Percentiles rank a stretch among this genome's conserved stretches.
These are phyloP conservation scores for Hemibagrus wyckioides DNA, from an alignment of 2,113 vertebrate species.

Conservation along the genomic window DNA sequence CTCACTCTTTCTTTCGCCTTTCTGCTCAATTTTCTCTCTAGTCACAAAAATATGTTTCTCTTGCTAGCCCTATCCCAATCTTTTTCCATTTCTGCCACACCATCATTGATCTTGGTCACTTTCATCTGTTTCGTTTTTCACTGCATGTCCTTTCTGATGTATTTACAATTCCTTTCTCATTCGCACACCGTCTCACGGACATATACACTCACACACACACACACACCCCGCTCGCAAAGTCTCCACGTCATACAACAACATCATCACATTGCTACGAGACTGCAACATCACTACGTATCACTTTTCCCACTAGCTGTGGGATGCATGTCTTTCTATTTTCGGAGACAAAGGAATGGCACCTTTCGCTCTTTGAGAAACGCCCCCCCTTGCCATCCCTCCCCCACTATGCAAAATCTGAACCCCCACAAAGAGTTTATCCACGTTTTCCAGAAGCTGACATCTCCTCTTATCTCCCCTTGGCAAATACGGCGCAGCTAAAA, in stretches of 20 bases:
- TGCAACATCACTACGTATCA: slow-evolving; percentile 27
- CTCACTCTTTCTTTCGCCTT: slow-evolving; percentile 42
- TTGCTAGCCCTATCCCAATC: slow-evolving; percentile 28
- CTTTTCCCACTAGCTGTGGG: slow-evolving; percentile 30
- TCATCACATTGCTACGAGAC: slow-evolving; percentile 10
- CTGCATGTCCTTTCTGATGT: slow-evolving; percentile 10
- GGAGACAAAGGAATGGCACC: slow-evolving; percentile 48
- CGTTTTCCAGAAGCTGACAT: slow-evolving; percentile 53
- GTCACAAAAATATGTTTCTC: slow-evolving; percentile 28
- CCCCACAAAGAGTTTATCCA: slow-evolving; percentile 55
- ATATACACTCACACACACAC: background rate
- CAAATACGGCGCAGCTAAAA: slow-evolving; percentile 54
- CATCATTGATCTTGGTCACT: slow-evolving; percentile 16
- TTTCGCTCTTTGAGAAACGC: slow-evolving; percentile 31
- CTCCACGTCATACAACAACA: slow-evolving; percentile 10
- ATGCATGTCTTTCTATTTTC: slow-evolving; percentile 38
- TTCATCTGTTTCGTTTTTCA: slow-evolving; percentile 10
- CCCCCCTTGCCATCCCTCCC: slow-evolving; percentile 36
- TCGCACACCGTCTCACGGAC: slow-evolving; percentile 2
- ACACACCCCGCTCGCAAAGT: background rate
- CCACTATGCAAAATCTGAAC: slow-evolving; percentile 49
- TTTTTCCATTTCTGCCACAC: slow-evolving; percentile 36
- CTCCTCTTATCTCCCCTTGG: slow-evolving; percentile 57
- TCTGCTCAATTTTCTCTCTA: slow-evolving; percentile 50
- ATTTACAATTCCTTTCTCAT: slow-evolving; percentile 36